These are phyloP conservation scores for Ypsolopha scabrella DNA, from an alignment of 2,888 invertebrate species.

Conservation along the genomic window DNA sequence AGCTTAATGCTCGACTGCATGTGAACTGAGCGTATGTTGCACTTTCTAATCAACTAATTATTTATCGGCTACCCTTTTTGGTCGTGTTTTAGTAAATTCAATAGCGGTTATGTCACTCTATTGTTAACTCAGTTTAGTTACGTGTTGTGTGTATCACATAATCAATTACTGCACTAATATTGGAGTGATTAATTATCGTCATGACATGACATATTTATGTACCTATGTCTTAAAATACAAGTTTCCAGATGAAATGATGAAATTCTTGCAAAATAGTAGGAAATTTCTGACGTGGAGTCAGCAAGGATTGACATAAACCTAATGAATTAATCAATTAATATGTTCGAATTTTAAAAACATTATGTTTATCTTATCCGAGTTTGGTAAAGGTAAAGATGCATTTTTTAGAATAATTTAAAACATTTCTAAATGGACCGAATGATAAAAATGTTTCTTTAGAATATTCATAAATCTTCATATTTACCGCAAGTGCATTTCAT, in stretches of 20 bases:
- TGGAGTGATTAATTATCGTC: too few relatives aligned
- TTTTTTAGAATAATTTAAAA: neutral
- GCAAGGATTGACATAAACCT: too few relatives aligned
- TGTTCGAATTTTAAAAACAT: too few relatives aligned
- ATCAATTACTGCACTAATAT: slow-evolving; percentile 9
- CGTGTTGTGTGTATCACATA: neutral
- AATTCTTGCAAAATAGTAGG: too few relatives aligned
- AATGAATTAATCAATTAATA: too few relatives aligned
- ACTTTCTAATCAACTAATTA: slow-evolving; percentile 1
- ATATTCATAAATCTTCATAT: neutral
- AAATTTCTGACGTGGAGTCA: too few relatives aligned
- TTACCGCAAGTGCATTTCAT: neutral
- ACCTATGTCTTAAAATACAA: too few relatives aligned
- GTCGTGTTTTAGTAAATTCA: slow-evolving; percentile 7
- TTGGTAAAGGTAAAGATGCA: too few relatives aligned
- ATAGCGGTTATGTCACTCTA: neutral
- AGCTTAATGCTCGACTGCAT: slow-evolving; percentile 18
- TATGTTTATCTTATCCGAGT: too few relatives aligned
- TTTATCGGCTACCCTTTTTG: slow-evolving; percentile 30
- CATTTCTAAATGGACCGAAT: neutral
- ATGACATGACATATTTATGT: too few relatives aligned
- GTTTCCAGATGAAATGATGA: too few relatives aligned
- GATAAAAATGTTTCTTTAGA: neutral
- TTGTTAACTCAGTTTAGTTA: neutral
- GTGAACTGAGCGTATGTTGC: slow-evolving; percentile 22